These are phyloP conservation scores for Thamnophis elegans DNA, from an alignment of 2,797 vertebrate genomes.

Conservation along the genomic window DNA sequence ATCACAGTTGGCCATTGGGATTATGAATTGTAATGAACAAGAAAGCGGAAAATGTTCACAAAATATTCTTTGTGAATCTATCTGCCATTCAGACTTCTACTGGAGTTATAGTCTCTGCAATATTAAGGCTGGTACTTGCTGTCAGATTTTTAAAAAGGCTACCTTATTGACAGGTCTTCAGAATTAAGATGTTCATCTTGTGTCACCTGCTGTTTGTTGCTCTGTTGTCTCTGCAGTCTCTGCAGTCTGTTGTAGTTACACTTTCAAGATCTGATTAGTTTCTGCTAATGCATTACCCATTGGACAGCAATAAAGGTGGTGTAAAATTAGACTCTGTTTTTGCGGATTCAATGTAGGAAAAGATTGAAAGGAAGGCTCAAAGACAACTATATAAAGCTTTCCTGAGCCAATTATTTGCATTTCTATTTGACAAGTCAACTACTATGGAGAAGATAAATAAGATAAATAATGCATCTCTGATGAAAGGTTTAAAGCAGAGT, in stretches of 20 bases:
- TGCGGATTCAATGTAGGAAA: not conserved
- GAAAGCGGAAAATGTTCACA: not conserved
- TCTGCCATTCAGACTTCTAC: not conserved
- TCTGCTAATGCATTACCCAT: not conserved
- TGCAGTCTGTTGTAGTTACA: not conserved
- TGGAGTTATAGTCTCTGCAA: not conserved
- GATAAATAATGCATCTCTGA: not conserved
- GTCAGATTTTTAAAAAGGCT: not conserved
- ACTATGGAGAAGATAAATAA: not conserved
- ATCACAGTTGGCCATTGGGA: not conserved
- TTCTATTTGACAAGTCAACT: not conserved
- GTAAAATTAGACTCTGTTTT: not conserved
- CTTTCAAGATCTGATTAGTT: not conserved
- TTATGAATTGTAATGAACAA: not conserved
- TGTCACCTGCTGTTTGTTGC: not conserved
- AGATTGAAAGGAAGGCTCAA: not conserved
- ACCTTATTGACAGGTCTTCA: not conserved
- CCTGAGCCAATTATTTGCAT: not conserved
- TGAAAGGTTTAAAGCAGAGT: not conserved
- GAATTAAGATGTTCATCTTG: not conserved
- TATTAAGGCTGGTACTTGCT: not conserved
- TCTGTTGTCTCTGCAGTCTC: not conserved
- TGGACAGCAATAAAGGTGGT: not conserved
- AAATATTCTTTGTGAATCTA: not conserved
- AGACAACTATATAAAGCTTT: not conserved